Evolutionary conservation across 1,140 invertebrate genomes (phyloP).

Genomic region (Apocrypta bakeri): DNA sequence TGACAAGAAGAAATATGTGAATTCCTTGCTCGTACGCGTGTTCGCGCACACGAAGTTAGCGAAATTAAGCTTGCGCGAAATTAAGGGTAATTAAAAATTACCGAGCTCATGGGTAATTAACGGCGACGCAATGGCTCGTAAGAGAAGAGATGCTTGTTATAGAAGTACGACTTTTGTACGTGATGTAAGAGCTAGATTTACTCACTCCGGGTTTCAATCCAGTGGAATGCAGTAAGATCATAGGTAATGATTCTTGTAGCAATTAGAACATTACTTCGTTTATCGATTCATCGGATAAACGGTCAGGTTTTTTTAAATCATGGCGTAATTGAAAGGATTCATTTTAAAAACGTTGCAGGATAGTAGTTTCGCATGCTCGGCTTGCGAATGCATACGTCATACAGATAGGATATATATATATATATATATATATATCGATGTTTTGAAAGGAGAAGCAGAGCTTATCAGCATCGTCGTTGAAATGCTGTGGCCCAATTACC

Average conservation of each 20-base stretch:
- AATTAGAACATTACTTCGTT: background rate
- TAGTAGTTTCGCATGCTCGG: too few relatives aligned
- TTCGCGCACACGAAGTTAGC: background rate
- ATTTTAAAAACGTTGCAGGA: background rate
- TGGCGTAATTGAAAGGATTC: background rate
- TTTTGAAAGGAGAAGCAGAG: too few relatives aligned
- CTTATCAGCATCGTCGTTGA: background rate
- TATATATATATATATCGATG: too few relatives aligned
- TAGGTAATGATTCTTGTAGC: background rate
- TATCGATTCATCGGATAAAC: background rate
- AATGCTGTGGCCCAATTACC: slow-evolving; percentile 55
- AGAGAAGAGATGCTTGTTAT: too few relatives aligned
- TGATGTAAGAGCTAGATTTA: background rate
- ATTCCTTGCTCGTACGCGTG: background rate
- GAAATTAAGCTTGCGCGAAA: background rate
- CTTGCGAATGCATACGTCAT: background rate
- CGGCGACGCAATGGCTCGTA: background rate
- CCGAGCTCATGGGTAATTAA: background rate
- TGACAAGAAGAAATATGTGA: background rate
- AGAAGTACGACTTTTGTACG: background rate
- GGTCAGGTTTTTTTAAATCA: background rate
- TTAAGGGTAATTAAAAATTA: slow-evolving; percentile 2
- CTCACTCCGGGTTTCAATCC: background rate
- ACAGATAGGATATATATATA: too few relatives aligned
- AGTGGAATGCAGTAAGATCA: background rate